Evolutionary conservation across 2,797 vertebrate genomes (phyloP), one percentile per base, ranked within the genome.

Genomic region (Enteromius treurensis): DNA sequence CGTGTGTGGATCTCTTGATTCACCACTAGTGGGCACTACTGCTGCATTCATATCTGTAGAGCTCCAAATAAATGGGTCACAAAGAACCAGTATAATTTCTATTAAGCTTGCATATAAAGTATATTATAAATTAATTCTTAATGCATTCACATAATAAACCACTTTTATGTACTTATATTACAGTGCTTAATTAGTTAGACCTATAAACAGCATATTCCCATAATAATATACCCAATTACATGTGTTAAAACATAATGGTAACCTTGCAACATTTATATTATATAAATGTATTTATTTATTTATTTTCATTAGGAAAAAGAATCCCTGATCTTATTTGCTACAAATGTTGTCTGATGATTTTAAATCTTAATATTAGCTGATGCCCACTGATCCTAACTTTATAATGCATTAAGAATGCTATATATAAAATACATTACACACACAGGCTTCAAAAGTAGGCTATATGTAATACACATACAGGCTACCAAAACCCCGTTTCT

Each of bases 11-110:
- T 85, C 14, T 65, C n/a, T n/a, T 2, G 17, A 37, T 60, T 47
- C 11, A 82, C 58, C 84, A 82, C 80, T 47, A 85, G 84, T 60
- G n/a, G n/a, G n/a, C n/a, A n/a, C n/a, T n/a, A n/a, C 4, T 11
- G 2, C 37, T 58, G 15, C 14, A 21, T 26, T 58, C 3, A 21
- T 29, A 17, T 21, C 17, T 80, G 23, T 19, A 42, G 14, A 40
- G 65, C 23, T 47, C 3, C 11, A 47, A 42, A 64, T 29, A 40
- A 14, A 32, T 1, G 65, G 7, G n/a, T 32, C 4, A 15, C 45
- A 68, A 8, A 19, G 2, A 26, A 29, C 1, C 14, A 32, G 9
- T 15, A 47, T 21, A 8, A 79, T 19, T 23, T 79, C 29, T 53
- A 47, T 70, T 51, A 40, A 45, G 55, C 79, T 23, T 17, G 40